Evolutionary conservation across 2,797 vertebrate species (phyloP).

Genomic region (Steatocranus sp.): DNA sequence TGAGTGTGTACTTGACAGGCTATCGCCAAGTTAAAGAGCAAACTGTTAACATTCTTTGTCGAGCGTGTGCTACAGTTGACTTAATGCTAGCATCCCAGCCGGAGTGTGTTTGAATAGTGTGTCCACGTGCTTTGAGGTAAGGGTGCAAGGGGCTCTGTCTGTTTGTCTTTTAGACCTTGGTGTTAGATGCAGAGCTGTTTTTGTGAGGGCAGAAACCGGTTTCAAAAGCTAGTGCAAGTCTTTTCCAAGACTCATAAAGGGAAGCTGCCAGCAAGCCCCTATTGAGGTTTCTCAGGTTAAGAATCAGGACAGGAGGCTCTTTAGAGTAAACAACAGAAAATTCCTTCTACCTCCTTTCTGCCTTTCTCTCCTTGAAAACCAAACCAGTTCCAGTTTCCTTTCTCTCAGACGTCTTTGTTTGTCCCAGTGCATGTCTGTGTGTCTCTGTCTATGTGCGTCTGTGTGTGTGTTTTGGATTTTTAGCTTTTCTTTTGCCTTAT

Average conservation of each 20-base stretch:
- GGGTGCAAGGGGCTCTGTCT: slow-evolving; percentile 21
- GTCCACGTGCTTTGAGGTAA: slow-evolving; percentile 43
- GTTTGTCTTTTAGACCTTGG: slow-evolving; percentile 61
- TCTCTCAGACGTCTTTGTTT: slow-evolving; percentile 49
- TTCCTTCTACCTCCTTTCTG: slow-evolving; percentile 44
- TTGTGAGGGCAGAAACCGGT: slow-evolving; percentile 27
- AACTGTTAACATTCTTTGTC: slow-evolving; percentile 65
- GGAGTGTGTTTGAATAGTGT: slow-evolving; percentile 61
- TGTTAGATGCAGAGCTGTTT: slow-evolving; percentile 47
- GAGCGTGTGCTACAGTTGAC: slow-evolving; percentile 61
- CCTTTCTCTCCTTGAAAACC: slow-evolving; percentile 13
- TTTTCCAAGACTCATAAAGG: slow-evolving; percentile 45
- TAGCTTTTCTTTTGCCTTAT: slow-evolving; percentile 5
- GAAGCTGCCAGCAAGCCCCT: slow-evolving; percentile 50
- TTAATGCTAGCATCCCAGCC: slow-evolving; percentile 52
- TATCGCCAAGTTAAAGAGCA: slow-evolving; percentile 63
- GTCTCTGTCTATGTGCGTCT: not conserved
- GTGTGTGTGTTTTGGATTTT: slow-evolving; percentile 34
- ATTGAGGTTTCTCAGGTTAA: slow-evolving; percentile 29
- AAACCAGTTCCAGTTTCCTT: slow-evolving; percentile 57
- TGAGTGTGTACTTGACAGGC: slow-evolving; percentile 49
- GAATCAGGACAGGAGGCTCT: slow-evolving; percentile 43
- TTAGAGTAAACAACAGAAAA: slow-evolving; percentile 60
- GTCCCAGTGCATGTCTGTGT: slow-evolving; percentile 22
- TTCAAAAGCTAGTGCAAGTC: slow-evolving; percentile 51